Percentiles rank a stretch among this genome's conserved stretches.
Conservation (phyloP, 53 echinoderm and acorn worm genomes). For the Pentamera pediparva region DNA sequence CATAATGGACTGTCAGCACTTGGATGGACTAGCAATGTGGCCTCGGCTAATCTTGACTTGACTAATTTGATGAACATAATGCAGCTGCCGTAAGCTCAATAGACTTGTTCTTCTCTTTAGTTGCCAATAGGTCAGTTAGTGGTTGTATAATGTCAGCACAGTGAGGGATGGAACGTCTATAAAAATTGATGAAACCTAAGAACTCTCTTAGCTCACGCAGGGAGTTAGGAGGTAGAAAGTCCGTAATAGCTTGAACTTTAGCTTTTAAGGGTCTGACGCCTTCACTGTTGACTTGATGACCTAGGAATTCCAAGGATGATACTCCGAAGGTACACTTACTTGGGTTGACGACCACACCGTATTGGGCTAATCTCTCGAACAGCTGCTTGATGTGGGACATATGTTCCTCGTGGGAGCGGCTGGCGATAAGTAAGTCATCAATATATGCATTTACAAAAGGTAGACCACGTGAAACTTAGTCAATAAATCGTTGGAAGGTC, state of each 20-base stretch:
- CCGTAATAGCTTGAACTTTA: slow-evolving; percentile 25
- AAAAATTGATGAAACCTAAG: slow-evolving; percentile 44
- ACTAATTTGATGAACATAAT: neutral
- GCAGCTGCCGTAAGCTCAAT: neutral
- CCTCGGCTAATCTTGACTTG: slow-evolving; percentile 10
- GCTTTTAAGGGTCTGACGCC: slow-evolving; percentile 26
- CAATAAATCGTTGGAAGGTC: no score
- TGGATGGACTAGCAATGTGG: slow-evolving; percentile 31
- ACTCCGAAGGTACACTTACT: slow-evolving; percentile 28
- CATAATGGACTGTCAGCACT: slow-evolving; percentile 1
- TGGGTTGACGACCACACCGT: slow-evolving; percentile 38
- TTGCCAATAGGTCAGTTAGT: slow-evolving; percentile 35
- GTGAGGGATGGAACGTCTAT: slow-evolving; percentile 36
- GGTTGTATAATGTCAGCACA: slow-evolving; percentile 38
- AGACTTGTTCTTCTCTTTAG: neutral
- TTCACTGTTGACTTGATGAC: slow-evolving; percentile 11
- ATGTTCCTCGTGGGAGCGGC: slow-evolving; percentile 30
- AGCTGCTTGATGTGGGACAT: slow-evolving; percentile 8
- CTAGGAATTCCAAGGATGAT: slow-evolving; percentile 28
- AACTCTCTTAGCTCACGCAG: slow-evolving; percentile 15
- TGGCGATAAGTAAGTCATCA: slow-evolving; percentile 49
- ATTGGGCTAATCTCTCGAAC: slow-evolving; percentile 25
- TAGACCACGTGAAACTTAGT: slow-evolving; percentile 41
- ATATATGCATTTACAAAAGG: slow-evolving; percentile 45
- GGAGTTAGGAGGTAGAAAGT: neutral